Evolutionary conservation across 1,140 invertebrate genomes (phyloP).

Genomic region (Leguminivora glycinivorella): DNA sequence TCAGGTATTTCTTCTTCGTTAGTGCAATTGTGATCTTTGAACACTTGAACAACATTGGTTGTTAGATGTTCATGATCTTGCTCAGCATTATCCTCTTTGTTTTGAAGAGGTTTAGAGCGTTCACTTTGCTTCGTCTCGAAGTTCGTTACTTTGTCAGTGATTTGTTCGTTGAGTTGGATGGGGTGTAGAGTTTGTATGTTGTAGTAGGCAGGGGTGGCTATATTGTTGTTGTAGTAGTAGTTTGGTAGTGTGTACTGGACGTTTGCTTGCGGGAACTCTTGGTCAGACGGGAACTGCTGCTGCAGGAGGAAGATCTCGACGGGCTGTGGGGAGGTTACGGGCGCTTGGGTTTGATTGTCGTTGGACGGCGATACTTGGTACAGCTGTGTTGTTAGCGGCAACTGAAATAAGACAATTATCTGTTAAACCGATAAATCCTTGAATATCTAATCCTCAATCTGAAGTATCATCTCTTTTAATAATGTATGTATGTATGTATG

Average conservation of each 20-base stretch:
- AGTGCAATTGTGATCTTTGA: constrained; percentile 63
- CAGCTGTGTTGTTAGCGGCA: constrained; percentile 1
- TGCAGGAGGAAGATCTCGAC: constrained; percentile 57
- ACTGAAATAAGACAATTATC: neutral
- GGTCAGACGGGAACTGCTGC: constrained; percentile 45
- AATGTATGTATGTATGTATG: no score
- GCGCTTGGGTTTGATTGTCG: constrained; percentile 17
- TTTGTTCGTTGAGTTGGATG: constrained; percentile 26
- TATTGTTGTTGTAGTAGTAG: constrained; percentile 28
- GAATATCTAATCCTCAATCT: no score
- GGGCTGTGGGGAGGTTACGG: constrained; percentile 31
- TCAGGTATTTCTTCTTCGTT: constrained; percentile 39
- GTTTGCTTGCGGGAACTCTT: constrained; percentile 29
- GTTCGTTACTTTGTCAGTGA: constrained; percentile 19
- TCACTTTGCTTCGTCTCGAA: constrained; percentile 22
- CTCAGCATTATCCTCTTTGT: constrained; percentile 36
- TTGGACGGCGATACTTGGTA: constrained; percentile 33
- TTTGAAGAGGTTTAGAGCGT: constrained; percentile 39
- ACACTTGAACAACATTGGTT: constrained; percentile 56
- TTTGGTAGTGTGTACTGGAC: constrained; percentile 30
- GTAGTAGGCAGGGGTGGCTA: constrained; percentile 32
- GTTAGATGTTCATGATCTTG: constrained; percentile 31
- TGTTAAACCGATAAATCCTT: no score
- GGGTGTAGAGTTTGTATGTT: constrained; percentile 39
- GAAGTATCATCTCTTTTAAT: no score